phyloP scores from a whole-genome alignment of 2,888 invertebrate species.

The Rapana venosa region DNA sequence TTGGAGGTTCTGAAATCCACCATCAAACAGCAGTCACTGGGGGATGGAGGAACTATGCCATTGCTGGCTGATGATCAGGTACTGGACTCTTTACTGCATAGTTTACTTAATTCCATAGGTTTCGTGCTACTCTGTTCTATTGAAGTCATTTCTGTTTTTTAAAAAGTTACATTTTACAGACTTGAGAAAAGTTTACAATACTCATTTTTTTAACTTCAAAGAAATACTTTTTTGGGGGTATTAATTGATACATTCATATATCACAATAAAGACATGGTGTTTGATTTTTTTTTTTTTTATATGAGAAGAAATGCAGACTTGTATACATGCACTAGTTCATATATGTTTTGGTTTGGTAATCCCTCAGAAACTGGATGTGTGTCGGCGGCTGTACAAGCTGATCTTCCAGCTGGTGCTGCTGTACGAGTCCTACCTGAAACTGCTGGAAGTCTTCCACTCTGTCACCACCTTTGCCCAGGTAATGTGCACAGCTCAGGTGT shows the following conservation, averaged over 20 bases:
- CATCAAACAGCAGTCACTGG: slow-evolving; percentile 86
- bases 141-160: too few species aligned
- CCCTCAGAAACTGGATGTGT: slow-evolving; percentile 87
- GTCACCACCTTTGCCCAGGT: slow-evolving; percentile 67
- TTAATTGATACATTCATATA: too few species aligned
- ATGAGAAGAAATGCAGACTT: not conserved
- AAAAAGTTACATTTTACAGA: too few species aligned
- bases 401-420: slow-evolving; percentile 94
- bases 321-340: not conserved
- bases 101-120: too few species aligned
- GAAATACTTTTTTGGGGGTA: too few species aligned
- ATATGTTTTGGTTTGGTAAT: not conserved
- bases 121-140: too few species aligned
- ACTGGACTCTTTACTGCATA: not conserved
- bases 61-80: slow-evolving; percentile 82
- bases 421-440: slow-evolving; percentile 84
- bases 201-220: too few species aligned
- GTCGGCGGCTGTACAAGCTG: slow-evolving; percentile 92
- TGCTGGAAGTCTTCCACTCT: slow-evolving; percentile 74
- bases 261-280: too few species aligned
- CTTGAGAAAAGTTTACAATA: too few species aligned
- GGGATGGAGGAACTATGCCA: slow-evolving; percentile 80
- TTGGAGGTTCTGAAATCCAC: slow-evolving; percentile 87
- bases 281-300: not conserved
- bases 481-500: slow-evolving; percentile 20